Percentiles rank a stretch among this genome's conserved stretches.
Conservation (phyloP, 2,888 invertebrate genomes). For the Agonopterix heracliana region DNA sequence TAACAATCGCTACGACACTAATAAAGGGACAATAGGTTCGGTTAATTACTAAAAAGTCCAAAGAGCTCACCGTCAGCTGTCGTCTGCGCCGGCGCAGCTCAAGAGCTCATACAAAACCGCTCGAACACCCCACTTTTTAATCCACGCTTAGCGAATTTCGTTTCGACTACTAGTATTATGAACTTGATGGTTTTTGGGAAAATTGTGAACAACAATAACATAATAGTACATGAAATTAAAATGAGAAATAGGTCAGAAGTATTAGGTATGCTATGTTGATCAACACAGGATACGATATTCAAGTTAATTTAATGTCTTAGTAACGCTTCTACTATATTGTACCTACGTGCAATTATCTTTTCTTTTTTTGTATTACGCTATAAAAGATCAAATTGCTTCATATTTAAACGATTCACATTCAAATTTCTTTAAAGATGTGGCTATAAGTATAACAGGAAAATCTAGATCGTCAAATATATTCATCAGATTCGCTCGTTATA, state of each 20-base stretch:
- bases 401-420: too few relatives aligned
- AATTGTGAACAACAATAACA: too few relatives aligned
- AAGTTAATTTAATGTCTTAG: too few relatives aligned
- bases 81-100: constrained; percentile 54
- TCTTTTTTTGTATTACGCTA: too few relatives aligned
- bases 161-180: constrained; percentile 25
- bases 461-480: background rate
- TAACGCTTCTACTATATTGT: too few relatives aligned
- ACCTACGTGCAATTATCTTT: too few relatives aligned
- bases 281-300: too few relatives aligned
- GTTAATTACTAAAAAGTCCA: constrained; percentile 40
- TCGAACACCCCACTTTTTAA: constrained; percentile 42
- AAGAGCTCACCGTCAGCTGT: constrained; percentile 51
- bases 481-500: background rate
- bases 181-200: constrained; percentile 17
- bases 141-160: constrained; percentile 43
- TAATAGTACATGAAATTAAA: too few relatives aligned
- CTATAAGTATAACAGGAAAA: background rate
- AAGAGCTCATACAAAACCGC: constrained; percentile 33
- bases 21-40: constrained; percentile 18
- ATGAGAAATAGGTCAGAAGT: too few relatives aligned
- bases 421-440: too few relatives aligned
- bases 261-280: too few relatives aligned
- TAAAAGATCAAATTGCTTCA: too few relatives aligned
- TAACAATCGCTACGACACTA: constrained; percentile 16